These are phyloP conservation scores for Microplitis demolitor DNA, from an alignment of 1,140 invertebrate genomes.

Conservation along the genomic window DNA sequence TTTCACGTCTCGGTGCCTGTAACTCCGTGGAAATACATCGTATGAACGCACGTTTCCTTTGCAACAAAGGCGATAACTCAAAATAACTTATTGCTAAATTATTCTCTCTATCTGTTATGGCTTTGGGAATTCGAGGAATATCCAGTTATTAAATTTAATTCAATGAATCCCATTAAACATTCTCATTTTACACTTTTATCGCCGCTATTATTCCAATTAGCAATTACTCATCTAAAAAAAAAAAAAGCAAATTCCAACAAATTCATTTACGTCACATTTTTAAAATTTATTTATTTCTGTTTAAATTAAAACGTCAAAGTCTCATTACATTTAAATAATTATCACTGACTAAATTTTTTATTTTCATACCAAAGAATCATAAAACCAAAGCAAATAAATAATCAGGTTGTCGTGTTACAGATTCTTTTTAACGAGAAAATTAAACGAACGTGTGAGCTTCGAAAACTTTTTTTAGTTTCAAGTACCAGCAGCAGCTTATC, in stretches of 20 bases:
- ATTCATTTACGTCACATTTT: too few species aligned
- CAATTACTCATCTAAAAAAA: too few species aligned
- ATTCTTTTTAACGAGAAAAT: neutral
- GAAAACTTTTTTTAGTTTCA: neutral
- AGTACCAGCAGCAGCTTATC: too few species aligned
- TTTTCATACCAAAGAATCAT: too few species aligned
- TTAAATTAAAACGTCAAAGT: too few species aligned
- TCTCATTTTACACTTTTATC: too few species aligned
- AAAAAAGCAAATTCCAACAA: too few species aligned
- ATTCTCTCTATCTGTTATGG: neutral
- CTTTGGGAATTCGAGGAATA: neutral
- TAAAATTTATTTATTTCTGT: too few species aligned
- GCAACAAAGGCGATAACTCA: constrained; percentile 23
- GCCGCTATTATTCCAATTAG: too few species aligned
- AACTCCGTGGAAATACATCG: constrained; percentile 12
- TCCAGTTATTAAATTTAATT: constrained; percentile 6
- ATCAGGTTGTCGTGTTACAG: neutral
- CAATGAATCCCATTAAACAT: constrained; percentile 2
- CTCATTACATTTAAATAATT: too few species aligned
- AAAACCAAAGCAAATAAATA: neutral
- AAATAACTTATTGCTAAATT: constrained; percentile 21
- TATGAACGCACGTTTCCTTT: neutral
- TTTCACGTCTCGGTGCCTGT: constrained; percentile 26
- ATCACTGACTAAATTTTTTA: too few species aligned
- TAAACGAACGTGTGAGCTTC: neutral